Evolutionary conservation across 2,888 invertebrate genomes (phyloP).

Genomic region (Tachina lurida): DNA sequence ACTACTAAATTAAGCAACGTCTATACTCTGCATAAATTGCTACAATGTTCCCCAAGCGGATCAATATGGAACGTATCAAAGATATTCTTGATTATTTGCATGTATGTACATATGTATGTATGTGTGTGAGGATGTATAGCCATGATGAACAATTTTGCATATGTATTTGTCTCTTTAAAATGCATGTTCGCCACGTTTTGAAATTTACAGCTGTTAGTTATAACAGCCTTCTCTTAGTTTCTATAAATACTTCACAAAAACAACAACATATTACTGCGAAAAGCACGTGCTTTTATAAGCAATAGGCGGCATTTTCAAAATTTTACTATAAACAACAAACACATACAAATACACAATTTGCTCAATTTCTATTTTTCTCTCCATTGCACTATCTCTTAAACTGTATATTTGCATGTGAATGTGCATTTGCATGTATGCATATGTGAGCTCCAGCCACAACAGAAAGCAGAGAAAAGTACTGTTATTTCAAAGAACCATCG

Average conservation of each 20-base stretch:
- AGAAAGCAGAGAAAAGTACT: slow-evolving; percentile 38
- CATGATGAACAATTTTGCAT: too few species aligned
- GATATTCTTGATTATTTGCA: background rate
- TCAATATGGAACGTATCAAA: too few species aligned
- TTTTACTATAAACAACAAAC: slow-evolving; percentile 21
- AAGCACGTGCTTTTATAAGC: slow-evolving; percentile 60
- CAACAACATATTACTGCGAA: slow-evolving; percentile 50
- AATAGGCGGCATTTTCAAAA: slow-evolving; percentile 60
- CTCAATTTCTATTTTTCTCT: slow-evolving; percentile 13
- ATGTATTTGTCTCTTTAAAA: background rate
- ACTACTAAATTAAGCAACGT: too few species aligned
- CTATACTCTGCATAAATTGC: too few species aligned
- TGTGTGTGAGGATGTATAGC: background rate
- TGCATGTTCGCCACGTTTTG: background rate
- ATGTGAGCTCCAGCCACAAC: background rate
- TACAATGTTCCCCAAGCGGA: too few species aligned
- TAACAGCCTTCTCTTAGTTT: slow-evolving; percentile 39
- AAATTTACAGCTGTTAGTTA: background rate
- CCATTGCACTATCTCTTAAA: too few species aligned
- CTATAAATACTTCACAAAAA: background rate
- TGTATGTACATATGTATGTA: background rate
- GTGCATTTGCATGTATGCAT: background rate
- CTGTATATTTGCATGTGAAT: background rate
- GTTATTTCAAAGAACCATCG: slow-evolving; percentile 18
- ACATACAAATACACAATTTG: background rate